Evolutionary conservation across 2,888 invertebrate species (phyloP).

Genomic region (Rhagium mordax): DNA sequence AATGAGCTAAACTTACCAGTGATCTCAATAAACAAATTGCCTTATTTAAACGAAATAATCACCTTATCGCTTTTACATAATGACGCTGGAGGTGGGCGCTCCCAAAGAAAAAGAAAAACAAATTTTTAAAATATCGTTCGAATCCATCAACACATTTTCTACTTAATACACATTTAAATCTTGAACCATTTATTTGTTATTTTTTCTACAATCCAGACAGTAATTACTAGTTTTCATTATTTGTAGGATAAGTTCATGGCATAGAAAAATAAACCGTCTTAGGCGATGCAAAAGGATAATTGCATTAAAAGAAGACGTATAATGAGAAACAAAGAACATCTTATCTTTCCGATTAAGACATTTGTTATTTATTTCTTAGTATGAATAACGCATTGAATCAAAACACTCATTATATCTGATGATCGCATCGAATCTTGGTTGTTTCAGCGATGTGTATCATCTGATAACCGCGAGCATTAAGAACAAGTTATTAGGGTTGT

Average conservation of each 20-base stretch:
- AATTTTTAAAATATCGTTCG: too few species aligned
- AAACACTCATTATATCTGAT: conserved; percentile 66
- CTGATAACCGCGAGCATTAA: conserved; percentile 58
- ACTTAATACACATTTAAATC: too few species aligned
- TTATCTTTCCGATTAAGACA: conserved; percentile 60
- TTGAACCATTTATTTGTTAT: background rate
- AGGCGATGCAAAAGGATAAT: conserved; percentile 17
- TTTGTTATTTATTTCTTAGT: conserved; percentile 62
- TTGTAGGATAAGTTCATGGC: background rate
- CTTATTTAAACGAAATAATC: too few species aligned
- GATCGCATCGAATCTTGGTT: conserved; percentile 52
- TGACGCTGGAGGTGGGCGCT: too few species aligned
- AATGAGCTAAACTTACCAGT: too few species aligned
- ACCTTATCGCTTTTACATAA: too few species aligned
- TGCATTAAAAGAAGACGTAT: conserved; percentile 24
- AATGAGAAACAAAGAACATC: conserved; percentile 45
- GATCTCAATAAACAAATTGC: too few species aligned
- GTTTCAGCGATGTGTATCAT: conserved; percentile 59
- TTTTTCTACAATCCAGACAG: background rate
- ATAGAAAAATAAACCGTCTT: conserved; percentile 10
- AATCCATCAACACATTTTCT: too few species aligned
- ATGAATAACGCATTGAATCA: conserved; percentile 65
- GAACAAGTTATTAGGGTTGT: conserved; percentile 64
- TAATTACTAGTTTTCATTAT: background rate
- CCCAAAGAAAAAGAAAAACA: too few species aligned